Conservation (phyloP, 2,113 vertebrate genomes). For the Lutjanus erythropterus region DNA sequence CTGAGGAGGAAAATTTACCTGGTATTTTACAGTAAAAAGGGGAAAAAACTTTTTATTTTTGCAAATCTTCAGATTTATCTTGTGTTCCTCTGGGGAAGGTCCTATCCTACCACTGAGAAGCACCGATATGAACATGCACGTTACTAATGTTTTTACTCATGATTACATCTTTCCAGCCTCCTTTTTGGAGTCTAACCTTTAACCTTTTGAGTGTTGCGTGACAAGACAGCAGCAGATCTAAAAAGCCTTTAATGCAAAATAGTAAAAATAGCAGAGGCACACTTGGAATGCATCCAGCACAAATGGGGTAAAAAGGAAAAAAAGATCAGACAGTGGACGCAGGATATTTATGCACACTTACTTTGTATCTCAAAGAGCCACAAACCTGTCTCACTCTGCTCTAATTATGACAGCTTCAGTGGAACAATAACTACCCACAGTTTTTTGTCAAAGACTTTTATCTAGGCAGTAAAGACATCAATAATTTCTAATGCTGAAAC, state of each 20-base stretch:
- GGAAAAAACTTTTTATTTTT: not conserved
- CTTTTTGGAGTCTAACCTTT: slow-evolving; percentile 15
- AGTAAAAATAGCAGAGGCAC: not conserved
- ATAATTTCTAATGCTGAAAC: slow-evolving; percentile 78
- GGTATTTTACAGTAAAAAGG: not conserved
- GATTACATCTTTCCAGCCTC: not conserved
- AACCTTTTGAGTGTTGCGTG: not conserved
- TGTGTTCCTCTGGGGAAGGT: not conserved
- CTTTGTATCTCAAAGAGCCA: slow-evolving; percentile 43
- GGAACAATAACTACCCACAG: slow-evolving; percentile 68
- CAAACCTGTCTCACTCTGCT: slow-evolving; percentile 50
- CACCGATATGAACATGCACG: not conserved
- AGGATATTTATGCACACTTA: slow-evolving; percentile 12
- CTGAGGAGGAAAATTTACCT: not conserved
- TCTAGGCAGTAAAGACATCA: slow-evolving; percentile 77
- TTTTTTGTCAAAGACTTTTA: slow-evolving; percentile 76
- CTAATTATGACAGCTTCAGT: slow-evolving; percentile 61
- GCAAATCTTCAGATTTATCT: not conserved
- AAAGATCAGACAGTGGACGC: not conserved
- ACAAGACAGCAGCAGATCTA: slow-evolving; percentile 14
- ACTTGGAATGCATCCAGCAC: slow-evolving; percentile 6
- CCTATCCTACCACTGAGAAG: not conserved
- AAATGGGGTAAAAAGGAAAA: not conserved
- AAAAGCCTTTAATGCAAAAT: slow-evolving; percentile 1
- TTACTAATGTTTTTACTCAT: not conserved